Conservation (phyloP, 1,140 invertebrate species). For the Notospermus geniculatus region DNA sequence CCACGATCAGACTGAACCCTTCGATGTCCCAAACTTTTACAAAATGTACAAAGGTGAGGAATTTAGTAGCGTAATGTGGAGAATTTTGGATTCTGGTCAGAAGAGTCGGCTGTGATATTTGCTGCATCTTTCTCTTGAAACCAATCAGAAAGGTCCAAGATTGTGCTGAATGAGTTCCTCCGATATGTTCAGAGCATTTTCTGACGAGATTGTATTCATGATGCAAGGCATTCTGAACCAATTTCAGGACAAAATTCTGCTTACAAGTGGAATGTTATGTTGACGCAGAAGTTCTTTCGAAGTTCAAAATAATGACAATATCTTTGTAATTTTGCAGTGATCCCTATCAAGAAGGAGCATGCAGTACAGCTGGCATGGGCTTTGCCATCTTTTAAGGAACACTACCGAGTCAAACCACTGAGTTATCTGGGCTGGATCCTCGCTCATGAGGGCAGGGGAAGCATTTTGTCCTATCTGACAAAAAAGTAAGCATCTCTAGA, state of each 20-base stretch:
- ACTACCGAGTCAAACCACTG: slow-evolving; percentile 60
- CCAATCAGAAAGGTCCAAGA: no score
- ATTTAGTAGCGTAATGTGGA: no score
- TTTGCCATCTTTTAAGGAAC: slow-evolving; percentile 70
- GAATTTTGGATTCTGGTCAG: no score
- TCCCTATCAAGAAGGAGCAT: slow-evolving; percentile 72
- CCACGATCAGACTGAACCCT: slow-evolving; percentile 55
- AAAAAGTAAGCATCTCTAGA: slow-evolving; percentile 36
- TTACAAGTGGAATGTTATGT: no score
- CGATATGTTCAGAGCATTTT: no score
- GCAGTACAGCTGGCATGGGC: slow-evolving; percentile 77
- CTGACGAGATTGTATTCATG: no score
- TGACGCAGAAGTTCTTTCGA: no score
- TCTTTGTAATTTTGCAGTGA: slow-evolving; percentile 57
- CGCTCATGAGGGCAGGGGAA: slow-evolving; percentile 47
- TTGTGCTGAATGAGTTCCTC: no score
- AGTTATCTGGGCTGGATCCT: slow-evolving; percentile 39
- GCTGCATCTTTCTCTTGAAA: no score
- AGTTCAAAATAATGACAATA: neutral
- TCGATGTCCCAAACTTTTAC: slow-evolving; percentile 66
- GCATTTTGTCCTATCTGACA: slow-evolving; percentile 44
- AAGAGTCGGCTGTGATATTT: no score
- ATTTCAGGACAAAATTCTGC: no score
- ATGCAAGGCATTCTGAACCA: no score
- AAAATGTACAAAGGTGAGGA: slow-evolving; percentile 67